These are phyloP conservation scores for Semaprochilodus insignis DNA, from an alignment of 2,797 vertebrate species.

Conservation along the genomic window DNA sequence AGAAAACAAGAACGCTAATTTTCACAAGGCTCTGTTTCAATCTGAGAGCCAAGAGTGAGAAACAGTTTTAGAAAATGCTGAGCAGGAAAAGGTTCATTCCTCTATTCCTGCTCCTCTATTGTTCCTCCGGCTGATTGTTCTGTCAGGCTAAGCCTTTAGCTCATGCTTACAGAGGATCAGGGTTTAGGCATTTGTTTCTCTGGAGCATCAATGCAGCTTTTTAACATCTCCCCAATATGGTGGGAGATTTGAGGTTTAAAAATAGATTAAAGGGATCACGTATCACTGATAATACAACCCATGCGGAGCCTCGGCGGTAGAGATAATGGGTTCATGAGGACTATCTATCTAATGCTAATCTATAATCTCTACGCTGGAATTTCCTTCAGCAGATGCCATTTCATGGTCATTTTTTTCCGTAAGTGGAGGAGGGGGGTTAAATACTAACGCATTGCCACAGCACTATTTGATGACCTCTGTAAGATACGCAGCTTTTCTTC, in stretches of 20 bases:
- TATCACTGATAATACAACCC: conserved; percentile 51
- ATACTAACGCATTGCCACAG: conserved; percentile 55
- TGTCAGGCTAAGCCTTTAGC: conserved; percentile 50
- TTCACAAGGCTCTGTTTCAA: background rate
- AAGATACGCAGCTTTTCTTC: conserved; percentile 39
- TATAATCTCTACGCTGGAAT: conserved; percentile 55
- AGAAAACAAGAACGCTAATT: background rate
- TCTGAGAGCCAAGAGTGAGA: background rate
- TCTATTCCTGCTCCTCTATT: too few species aligned
- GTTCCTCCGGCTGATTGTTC: conserved; percentile 50
- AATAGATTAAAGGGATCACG: conserved; percentile 60
- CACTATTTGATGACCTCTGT: conserved; percentile 57
- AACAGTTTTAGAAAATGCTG: conserved; percentile 16
- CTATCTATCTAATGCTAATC: conserved; percentile 49
- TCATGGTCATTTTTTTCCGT: conserved; percentile 49
- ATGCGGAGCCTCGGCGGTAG: conserved; percentile 23
- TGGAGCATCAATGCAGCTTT: conserved; percentile 40
- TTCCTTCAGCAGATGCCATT: conserved; percentile 59
- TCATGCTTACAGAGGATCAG: conserved; percentile 49
- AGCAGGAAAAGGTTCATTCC: conserved; percentile 19
- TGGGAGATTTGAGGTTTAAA: conserved; percentile 50
- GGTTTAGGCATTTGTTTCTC: conserved; percentile 42
- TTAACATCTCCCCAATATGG: conserved; percentile 53
- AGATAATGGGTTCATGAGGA: conserved; percentile 50
- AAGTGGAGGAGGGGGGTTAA: conserved; percentile 1